Evolutionary conservation across 2,113 vertebrate species (phyloP), one percentile per base, ranked within the genome.

Genomic region (Patagioenas fasciata): DNA sequence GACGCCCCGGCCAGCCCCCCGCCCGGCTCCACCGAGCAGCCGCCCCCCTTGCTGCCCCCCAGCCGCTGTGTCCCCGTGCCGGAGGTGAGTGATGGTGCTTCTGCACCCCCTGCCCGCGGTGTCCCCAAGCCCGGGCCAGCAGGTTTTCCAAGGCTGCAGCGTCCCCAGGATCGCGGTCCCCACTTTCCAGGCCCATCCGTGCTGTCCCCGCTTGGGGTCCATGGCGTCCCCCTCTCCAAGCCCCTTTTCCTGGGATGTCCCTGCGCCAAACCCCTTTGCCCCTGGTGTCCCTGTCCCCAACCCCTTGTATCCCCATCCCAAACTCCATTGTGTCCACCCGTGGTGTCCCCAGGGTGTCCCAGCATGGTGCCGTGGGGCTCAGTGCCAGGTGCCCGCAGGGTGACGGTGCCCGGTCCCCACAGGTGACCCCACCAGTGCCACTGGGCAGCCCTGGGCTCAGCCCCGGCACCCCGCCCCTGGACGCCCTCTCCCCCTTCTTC

Each of bases 401-500:
- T 83, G 77, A 88, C 3, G 0, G 6, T 53, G 11, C 38, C 54
- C 1, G 17, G 40, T 56, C 57, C 88, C 72, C 5, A 0, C 83
- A 97, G 98, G 95, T 94, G 34, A 93, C 90, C 20, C 96, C 96
- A 3, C 92, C 95, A 6, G 96, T 97, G 90, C 97, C 95, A 4
- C 80, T 85, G 73, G 38, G 75, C 95, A 61, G 97, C 98, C 77
- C 89, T 1, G 92, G 88, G 28, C 88, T 95, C 71, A 82, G 98
- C 19, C 97, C 98, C 72, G 14, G 96, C 48, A 65, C 89, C 93
- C 94, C 96, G 8, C 97, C 98, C 19, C 97, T 99, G 98, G 99
- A 99, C 64, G 99, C 99, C 26, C 98, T 99, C 57, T 99, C 99
- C 24, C 99, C 99, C 2, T 99, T 99, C 96, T 98, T 99, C 95